Evolutionary conservation across 2,113 vertebrate genomes (phyloP), one percentile per base, ranked within the genome.

Genomic region (Panthera leo): DNA sequence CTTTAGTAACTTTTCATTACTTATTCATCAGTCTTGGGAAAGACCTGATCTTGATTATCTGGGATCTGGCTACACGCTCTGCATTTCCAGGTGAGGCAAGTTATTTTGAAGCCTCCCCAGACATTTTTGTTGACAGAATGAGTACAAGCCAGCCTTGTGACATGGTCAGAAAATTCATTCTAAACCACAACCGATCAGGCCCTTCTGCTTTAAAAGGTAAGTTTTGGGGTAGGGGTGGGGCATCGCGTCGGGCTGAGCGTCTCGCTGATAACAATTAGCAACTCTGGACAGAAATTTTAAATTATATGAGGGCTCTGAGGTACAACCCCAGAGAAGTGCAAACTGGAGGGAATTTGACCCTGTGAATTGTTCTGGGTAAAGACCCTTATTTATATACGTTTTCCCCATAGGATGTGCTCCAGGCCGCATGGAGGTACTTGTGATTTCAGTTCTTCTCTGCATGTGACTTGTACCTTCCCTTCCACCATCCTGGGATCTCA

Each of bases 331-430:
- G 48, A 58, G 1, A 58, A 29, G 1, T 11, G 79, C 39, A 71
- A 61, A 27, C 10, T 21, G 63, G 8, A 48, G 23, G 36, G 34
- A 13, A 58, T 58, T 19, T n/a, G 42, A 27, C 0, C 39, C 55
- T 53, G 7, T 9, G 4, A 39, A n/a, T 2, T 15, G 13, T 3
- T 8, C 23, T 65, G 53, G 18, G 23, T n/a, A 23, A 76, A 48
- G n/a, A 39, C 0, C 10, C 67, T 23, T 8, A 13, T 1, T 11
- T 21, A 5, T 16, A 5, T 19, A 15, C 23, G 63, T 58, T 51
- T 67, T 83, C 9, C 48, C 25, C 39, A 23, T 45, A 48, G 16
- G 34, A 15, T 39, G 19, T 0, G 0, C 21, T 25, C 39, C 21
- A 11, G 70, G 11, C 25, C 29, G 11, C 5, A 9, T 9, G 34